Conservation (phyloP, 2,797 vertebrate genomes). For the Antennarius maculatus region DNA sequence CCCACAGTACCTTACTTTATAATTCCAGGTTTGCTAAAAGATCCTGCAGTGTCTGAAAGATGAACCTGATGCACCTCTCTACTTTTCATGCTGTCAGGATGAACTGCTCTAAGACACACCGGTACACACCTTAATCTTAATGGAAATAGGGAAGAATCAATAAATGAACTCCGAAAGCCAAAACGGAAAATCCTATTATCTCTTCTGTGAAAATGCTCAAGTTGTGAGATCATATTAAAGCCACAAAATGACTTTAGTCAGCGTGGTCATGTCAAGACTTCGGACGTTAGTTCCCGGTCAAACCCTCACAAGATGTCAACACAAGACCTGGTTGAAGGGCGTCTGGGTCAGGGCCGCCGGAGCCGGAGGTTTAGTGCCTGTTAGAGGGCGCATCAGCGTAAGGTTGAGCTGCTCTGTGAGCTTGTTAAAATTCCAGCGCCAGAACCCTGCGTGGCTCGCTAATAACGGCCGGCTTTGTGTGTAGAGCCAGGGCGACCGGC, state of each 20-base stretch:
- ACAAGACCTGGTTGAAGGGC: conserved; percentile 38
- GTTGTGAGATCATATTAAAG: conserved; percentile 16
- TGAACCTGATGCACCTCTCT: conserved; percentile 20
- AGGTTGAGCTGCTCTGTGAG: conserved; percentile 67
- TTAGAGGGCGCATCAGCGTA: conserved; percentile 64
- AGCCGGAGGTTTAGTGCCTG: conserved; percentile 51
- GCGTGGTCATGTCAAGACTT: conserved; percentile 23
- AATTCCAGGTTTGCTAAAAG: not conserved
- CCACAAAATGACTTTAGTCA: conserved; percentile 21
- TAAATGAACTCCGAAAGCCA: conserved; percentile 57
- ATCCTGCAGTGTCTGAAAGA: conserved; percentile 23
- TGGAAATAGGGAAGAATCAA: conserved; percentile 36
- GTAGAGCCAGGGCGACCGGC: conserved; percentile 53
- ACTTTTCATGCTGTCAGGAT: conserved; percentile 43
- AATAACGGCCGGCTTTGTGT: conserved; percentile 75
- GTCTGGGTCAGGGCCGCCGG: conserved; percentile 41
- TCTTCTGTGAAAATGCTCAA: conserved; percentile 34
- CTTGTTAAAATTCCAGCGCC: conserved; percentile 81
- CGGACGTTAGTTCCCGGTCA: conserved; percentile 17
- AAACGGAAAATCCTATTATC: conserved; percentile 45
- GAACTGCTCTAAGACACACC: conserved; percentile 32
- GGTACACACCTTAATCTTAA: conserved; percentile 48
- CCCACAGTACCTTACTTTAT: not conserved
- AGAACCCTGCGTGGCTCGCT: conserved; percentile 63
- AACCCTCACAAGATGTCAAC: conserved; percentile 46